Percentiles rank a stretch among this genome's conserved stretches.
These are phyloP conservation scores for Pituophis catenifer DNA, from an alignment of 2,113 vertebrate genomes.

Conservation along the genomic window DNA sequence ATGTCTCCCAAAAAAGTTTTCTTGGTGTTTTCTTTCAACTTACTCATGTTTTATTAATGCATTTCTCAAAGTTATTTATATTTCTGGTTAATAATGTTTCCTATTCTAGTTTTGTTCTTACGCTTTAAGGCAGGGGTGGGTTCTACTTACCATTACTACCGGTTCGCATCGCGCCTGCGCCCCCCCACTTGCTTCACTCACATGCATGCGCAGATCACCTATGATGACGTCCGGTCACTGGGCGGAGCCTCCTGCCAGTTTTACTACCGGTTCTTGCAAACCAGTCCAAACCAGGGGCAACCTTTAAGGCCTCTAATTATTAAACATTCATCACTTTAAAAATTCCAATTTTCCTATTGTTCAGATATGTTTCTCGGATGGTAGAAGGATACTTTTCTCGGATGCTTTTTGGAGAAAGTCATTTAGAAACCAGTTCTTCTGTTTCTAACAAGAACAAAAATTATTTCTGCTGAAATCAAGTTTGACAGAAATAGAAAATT, in stretches of 20 bases:
- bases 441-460: neutral
- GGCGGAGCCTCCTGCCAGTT: too few species aligned
- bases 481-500: neutral
- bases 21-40: neutral
- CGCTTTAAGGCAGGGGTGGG: neutral
- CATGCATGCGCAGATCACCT: too few species aligned
- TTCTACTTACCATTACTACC: too few species aligned
- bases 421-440: neutral
- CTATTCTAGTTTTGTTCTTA: neutral
- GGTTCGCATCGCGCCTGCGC: too few species aligned
- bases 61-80: neutral
- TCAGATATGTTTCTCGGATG: neutral
- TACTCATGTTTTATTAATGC: conserved; percentile 7
- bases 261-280: too few species aligned
- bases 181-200: too few species aligned
- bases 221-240: too few species aligned
- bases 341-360: conserved; percentile 13
- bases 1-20: neutral
- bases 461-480: neutral
- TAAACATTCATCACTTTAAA: conserved; percentile 2
- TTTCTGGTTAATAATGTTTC: neutral
- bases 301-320: neutral
- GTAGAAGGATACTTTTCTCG: neutral
- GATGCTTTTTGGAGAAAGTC: conserved; percentile 10
- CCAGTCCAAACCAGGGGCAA: too few species aligned